Base-by-base conservation (phyloP, 2,113 vertebrate species). In the Sterrhoptilus dennistouni region DNA sequence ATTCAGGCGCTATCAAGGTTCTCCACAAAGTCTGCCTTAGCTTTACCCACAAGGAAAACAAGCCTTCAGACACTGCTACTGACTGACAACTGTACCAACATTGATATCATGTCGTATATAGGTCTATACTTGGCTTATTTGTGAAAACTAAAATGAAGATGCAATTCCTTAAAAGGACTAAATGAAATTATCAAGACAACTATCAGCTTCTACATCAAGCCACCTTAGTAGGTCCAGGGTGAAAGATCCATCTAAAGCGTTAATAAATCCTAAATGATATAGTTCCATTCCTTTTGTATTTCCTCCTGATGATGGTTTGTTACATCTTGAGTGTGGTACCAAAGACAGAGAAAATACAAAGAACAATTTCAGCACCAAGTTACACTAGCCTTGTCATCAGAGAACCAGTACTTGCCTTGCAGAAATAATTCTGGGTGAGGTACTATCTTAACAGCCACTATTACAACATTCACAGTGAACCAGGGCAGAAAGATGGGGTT, bases 51-150 rank as follows among this genome's bases (percentile, higher is more conserved):
- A 64, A 54, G 54, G 66, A 63, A 8, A 11, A 28, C 18, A 65
- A 10, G 35, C 6, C 28, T 64, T 80, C 71, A 90, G 45, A 19
- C 28, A 28, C 33, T 17, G 11, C 38, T 57, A 89, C 8, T 89
- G 23, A 66, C 8, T 88, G 22, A 66, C 10, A 65, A 56, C 1
- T 23, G 19, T 28, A 49, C 8, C 27, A 83, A 69, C 11, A 21
- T 0, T 50, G 20, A 27, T 5, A 29, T 0, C 13, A 1, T 28
- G 50, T 40, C 13, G 40, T 47, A 42, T 6, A 5, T 9, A 64
- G 5, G 6, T 59, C 31, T 79, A 19, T 8, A 50, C 6, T 35
- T 90, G 25, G 36, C 23, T 84, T 80, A 69, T 25, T 66, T 42
- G 14, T 85, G 61, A 80, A 88, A 93, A 76, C 4, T 54, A 35